Base-by-base conservation (phyloP, 2,888 invertebrate species). In the Sycophila texana region DNA sequence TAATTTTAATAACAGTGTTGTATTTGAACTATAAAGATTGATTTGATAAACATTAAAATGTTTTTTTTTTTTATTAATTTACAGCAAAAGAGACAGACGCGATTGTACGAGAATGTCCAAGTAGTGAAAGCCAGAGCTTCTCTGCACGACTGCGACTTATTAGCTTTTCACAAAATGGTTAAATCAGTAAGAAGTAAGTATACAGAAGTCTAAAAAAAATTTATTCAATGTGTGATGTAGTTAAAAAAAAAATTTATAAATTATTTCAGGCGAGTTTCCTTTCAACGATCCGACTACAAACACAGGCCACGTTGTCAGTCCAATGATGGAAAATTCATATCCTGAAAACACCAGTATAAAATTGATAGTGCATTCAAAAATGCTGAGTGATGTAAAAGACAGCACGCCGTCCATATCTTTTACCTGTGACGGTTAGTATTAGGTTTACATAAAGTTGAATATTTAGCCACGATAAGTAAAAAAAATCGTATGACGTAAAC, bases 271-370 rank as follows among this genome's bases (percentile, higher is more conserved):
- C 90, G 94, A 94, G 86, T 98, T 95, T 90, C 92, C 93, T 0
- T 93, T 95, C 87, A 93, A 94, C 72, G 96, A 98, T 89, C 92
- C 93, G 22, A 92, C 91, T 78, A 95, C 96, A 16, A 98, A 99
- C 91, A 94, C 95, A 58, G 98, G 98, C 0, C 94, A 97, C 87
- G 95, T 98, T 79, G 94, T 97, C 82, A 98, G 98, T 83, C 95
- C 97, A 0, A 94, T 96, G 87, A 95, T 97, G 84, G 95, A 96
- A 84, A 96, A 95, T 88, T 93, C 94, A 83, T 96, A 96, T 89
- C 93, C 94, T 47, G 94, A 93, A 80, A 93, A 95, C 83, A 96
- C 97, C 70, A 98, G 97, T 89, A 96, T 98, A 84, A 98, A 98
- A 91, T 92, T 99, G 83, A 93, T 96, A 86, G 96, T 99, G 80